A percentile compares a stretch with the other conserved stretches of the same genome.
Conservation (phyloP, 2,797 vertebrate genomes). For the Xerus rutilus region DNA sequence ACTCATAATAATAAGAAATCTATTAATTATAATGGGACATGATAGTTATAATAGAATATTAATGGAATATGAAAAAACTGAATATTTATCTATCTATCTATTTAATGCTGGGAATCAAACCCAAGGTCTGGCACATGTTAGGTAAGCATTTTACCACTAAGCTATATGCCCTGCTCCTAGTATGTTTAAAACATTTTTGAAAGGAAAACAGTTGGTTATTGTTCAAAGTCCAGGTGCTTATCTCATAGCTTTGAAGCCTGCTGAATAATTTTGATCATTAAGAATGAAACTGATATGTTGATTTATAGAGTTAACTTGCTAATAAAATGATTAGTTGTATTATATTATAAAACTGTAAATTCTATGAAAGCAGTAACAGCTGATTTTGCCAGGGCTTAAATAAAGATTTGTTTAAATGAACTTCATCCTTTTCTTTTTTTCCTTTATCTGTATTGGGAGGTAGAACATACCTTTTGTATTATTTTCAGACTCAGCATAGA, state of each 20-base stretch:
- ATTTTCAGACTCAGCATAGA: neutral
- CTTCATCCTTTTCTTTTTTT: neutral
- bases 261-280: conserved; percentile 19
- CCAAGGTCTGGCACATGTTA: neutral
- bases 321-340: neutral
- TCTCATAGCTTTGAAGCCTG: conserved; percentile 30
- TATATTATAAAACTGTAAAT: conserved; percentile 47
- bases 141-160: neutral
- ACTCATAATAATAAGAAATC: neutral
- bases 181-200: neutral
- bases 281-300: conserved; percentile 11
- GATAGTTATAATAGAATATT: neutral
- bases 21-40: neutral
- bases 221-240: neutral
- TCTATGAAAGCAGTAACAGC: neutral
- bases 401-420: neutral
- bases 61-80: neutral
- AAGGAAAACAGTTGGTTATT: neutral
- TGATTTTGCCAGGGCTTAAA: neutral
- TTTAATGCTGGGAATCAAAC: neutral
- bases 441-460: neutral
- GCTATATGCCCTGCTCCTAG: neutral
- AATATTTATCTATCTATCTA: neutral
- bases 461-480: neutral
- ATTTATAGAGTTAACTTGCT: neutral